phyloP scores from a whole-genome alignment of 2,797 vertebrate genomes.

The Silurus lanzhouensis region DNA sequence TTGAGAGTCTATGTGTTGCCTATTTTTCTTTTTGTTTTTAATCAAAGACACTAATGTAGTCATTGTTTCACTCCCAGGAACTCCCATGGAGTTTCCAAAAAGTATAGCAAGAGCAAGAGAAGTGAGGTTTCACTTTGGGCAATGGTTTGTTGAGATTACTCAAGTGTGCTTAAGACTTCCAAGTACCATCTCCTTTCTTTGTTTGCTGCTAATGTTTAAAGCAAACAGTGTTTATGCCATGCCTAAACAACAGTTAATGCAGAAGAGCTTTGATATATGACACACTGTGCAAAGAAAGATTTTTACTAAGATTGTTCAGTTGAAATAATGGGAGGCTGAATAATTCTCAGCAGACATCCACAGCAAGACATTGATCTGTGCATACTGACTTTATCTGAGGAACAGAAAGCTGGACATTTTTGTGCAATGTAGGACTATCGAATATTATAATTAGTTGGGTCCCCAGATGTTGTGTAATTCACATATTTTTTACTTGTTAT shows the following conservation, averaged over 20 bases:
- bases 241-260: slow-evolving; percentile 11
- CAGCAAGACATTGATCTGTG: background rate
- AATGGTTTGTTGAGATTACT: slow-evolving; percentile 25
- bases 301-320: background rate
- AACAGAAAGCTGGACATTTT: background rate
- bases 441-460: background rate
- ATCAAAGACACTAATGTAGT: slow-evolving; percentile 51
- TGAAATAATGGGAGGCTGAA: background rate
- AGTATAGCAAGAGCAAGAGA: background rate
- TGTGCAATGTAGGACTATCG: background rate
- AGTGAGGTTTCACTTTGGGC: slow-evolving; percentile 10
- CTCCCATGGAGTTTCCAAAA: slow-evolving; percentile 33
- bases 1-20: slow-evolving; percentile 51
- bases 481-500: too few species aligned
- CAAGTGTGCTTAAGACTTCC: background rate
- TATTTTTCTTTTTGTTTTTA: slow-evolving; percentile 46
- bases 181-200: background rate
- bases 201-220: slow-evolving; percentile 7
- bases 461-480: too few species aligned
- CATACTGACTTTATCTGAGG: background rate
- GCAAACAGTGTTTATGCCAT: slow-evolving; percentile 14
- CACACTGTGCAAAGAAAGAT: background rate
- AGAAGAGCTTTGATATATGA: background rate
- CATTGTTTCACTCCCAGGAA: slow-evolving; percentile 37
- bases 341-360: background rate